phyloP scores from a whole-genome alignment of 2,888 invertebrate genomes.

The Lymantria monacha region DNA sequence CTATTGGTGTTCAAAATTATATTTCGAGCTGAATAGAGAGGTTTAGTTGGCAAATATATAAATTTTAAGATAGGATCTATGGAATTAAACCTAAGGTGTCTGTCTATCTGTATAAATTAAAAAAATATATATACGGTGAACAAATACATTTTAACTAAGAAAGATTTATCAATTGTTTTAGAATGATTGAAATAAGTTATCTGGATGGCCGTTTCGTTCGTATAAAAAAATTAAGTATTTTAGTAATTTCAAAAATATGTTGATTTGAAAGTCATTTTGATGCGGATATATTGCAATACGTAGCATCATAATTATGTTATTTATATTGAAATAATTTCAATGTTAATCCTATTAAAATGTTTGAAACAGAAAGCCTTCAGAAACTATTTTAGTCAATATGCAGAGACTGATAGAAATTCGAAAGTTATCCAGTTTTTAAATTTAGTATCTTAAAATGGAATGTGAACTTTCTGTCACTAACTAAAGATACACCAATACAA shows the following conservation, averaged over 20 bases:
- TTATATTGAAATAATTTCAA: too few species aligned
- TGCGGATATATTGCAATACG: background rate
- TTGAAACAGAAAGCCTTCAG: constrained; percentile 25
- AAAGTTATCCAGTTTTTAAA: constrained; percentile 24
- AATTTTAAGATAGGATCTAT: constrained; percentile 24
- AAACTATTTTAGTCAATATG: constrained; percentile 28
- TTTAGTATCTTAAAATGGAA: constrained; percentile 11
- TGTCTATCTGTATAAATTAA: constrained; percentile 1
- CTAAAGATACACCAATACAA: constrained; percentile 7
- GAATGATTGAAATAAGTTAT: constrained; percentile 30
- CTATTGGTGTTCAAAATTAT: constrained; percentile 24
- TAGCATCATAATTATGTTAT: too few species aligned
- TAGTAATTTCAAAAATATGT: too few species aligned
- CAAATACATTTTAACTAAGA: constrained; percentile 15
- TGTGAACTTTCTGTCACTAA: constrained; percentile 6
- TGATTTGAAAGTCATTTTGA: background rate
- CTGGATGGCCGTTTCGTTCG: too few species aligned
- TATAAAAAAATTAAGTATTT: too few species aligned
- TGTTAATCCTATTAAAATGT: background rate
- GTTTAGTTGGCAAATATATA: constrained; percentile 20
- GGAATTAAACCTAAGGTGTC: constrained; percentile 11
- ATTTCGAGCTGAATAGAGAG: constrained; percentile 14
- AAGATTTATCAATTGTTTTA: constrained; percentile 33
- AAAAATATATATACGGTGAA: constrained; percentile 6
- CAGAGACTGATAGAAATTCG: constrained; percentile 36